Evolutionary conservation across 2,113 vertebrate genomes (phyloP), one percentile per base, ranked within the genome.

Genomic region (Pterocles burchelli): DNA sequence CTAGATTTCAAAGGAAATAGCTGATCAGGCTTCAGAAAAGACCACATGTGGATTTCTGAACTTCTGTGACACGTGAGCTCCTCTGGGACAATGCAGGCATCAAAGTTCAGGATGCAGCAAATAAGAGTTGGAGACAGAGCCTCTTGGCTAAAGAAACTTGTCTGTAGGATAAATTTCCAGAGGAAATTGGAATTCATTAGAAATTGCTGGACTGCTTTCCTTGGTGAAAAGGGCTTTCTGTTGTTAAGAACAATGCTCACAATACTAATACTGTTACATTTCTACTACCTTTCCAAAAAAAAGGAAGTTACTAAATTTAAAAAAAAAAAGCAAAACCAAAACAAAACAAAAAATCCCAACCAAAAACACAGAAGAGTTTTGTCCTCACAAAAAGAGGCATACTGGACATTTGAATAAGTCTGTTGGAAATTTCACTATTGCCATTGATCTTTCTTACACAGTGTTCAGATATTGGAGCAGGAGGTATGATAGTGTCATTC

Each of bases 91-190:
- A 10, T 52, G 77, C 28, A 63, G 62, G 71, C 93, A 92, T 93
- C 93, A 95, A 95, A 97, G 90, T 86, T 90, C 95, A 97, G 88
- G 88, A 96, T 96, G 73, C 80, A 94, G 80, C 72, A 95, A 21
- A 73, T 74, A 48, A 26, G 70, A 88, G 49, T 2, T 96, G 90
- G 93, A 94, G 88, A 85, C 90, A 81, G 51, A 85, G 28, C 72
- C 25, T 78, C 61, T 84, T 93, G 76, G 61, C 73, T 84, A 15
- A 72, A 58, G 55, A 34, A 49, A 24, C 46, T 80, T 72, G 76
- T 81, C 90, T 90, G 66, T 74, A 52, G 68, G 77, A 43, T 63
- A 59, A 36, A 63, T 80, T 96, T 84, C 46, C 85, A 94, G 70
- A 62, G 76, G 57, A 95, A 86, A 94, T 10, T 62, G 63, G 43